Evolutionary conservation across 2,888 invertebrate genomes (phyloP).

Genomic region (Zygothrica quintamaculata): DNA sequence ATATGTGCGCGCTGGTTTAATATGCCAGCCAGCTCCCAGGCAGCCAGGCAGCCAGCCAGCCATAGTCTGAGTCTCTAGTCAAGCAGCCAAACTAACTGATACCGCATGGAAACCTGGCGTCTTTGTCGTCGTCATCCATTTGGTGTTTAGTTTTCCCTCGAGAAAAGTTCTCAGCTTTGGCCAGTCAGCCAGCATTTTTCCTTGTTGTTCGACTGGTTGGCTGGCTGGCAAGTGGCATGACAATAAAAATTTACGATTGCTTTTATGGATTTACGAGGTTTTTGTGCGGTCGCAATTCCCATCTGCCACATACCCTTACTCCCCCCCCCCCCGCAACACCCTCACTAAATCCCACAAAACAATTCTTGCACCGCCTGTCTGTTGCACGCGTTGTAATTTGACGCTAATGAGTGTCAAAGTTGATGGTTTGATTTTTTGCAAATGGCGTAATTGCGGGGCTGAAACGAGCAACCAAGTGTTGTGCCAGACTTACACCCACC

Average conservation of each 20-base stretch:
- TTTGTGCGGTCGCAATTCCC: slow-evolving; percentile 24
- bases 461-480: slow-evolving; percentile 14
- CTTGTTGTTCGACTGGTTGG: slow-evolving; percentile 23
- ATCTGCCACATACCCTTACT: neutral
- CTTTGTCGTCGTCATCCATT: slow-evolving; percentile 34
- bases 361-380: slow-evolving; percentile 4
- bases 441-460: slow-evolving; percentile 64
- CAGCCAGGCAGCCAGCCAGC: slow-evolving; percentile 4
- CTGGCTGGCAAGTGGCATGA: slow-evolving; percentile 72
- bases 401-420: slow-evolving; percentile 80
- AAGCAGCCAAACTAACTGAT: slow-evolving; percentile 35
- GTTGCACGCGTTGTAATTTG: slow-evolving; percentile 70
- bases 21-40: slow-evolving; percentile 61
- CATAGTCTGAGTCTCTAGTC: no score
- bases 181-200: slow-evolving; percentile 35
- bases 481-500: slow-evolving; percentile 29
- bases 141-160: slow-evolving; percentile 67
- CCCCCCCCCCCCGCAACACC: slow-evolving; percentile 2
- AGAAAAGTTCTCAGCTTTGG: slow-evolving; percentile 76
- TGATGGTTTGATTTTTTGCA: slow-evolving; percentile 76
- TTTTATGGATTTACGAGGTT: slow-evolving; percentile 80
- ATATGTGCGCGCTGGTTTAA: slow-evolving; percentile 78
- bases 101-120: slow-evolving; percentile 51
- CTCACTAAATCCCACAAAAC: no score
- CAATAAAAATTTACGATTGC: slow-evolving; percentile 79